These are phyloP conservation scores for Eurystomus gularis DNA, from an alignment of 2,113 vertebrate species.

Conservation along the genomic window DNA sequence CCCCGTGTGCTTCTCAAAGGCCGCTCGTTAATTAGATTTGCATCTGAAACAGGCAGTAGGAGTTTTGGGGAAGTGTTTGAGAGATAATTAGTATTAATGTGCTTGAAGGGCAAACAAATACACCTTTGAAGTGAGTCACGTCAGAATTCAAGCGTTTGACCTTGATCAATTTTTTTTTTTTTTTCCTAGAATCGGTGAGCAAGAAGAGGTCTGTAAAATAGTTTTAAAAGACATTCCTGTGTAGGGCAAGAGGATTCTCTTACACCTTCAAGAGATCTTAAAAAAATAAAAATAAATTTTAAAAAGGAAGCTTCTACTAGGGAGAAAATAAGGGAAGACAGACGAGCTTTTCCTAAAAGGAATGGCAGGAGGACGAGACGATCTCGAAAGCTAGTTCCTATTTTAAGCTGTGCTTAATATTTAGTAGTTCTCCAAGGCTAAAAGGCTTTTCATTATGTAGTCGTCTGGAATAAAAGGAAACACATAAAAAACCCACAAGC, in stretches of 20 bases:
- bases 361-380: slow-evolving; percentile 2
- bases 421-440: slow-evolving; percentile 25
- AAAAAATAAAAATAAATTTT: background rate
- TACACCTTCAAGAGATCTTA: slow-evolving; percentile 8
- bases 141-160: slow-evolving; percentile 49
- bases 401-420: slow-evolving; percentile 34
- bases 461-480: slow-evolving; percentile 39
- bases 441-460: background rate
- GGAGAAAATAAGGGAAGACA: slow-evolving; percentile 24
- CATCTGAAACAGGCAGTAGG: slow-evolving; percentile 53
- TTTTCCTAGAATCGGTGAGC: background rate
- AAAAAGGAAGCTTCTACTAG: slow-evolving; percentile 6
- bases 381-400: background rate
- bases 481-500: slow-evolving; percentile 17
- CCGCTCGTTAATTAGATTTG: slow-evolving; percentile 66
- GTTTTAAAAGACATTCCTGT: background rate
- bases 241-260: slow-evolving; percentile 27
- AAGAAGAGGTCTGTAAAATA: slow-evolving; percentile 11
- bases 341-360: slow-evolving; percentile 26
- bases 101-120: slow-evolving; percentile 51
- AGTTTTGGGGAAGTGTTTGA: slow-evolving; percentile 46
- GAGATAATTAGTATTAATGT: slow-evolving; percentile 60
- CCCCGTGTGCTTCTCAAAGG: slow-evolving; percentile 25
- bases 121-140: slow-evolving; percentile 55
- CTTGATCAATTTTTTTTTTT: slow-evolving; percentile 4